Base-by-base conservation (phyloP, 2,797 vertebrate species). In the Hydrolagus colliei region DNA sequence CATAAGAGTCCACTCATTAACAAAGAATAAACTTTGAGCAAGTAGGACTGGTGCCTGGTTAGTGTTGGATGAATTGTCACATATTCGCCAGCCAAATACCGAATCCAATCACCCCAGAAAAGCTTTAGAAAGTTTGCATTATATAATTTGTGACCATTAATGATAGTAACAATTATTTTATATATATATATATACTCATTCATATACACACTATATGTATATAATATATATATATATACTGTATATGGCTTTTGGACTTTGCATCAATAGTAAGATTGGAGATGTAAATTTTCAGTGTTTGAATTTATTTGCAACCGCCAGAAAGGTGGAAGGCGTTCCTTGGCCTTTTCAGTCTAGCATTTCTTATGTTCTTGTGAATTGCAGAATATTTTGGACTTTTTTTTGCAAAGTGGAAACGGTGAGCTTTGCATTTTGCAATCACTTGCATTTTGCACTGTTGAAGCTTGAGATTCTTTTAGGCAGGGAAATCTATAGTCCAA, bases 1-100 rank as follows among this genome's bases (percentile, higher is more conserved):
- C 6, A 1, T 52, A 52, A 52, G 65, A 84, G 68, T 84, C 65
- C 65, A 71, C 65, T 84, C 35, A 67, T 84, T 84, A 84, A 41
- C 32, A 68, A 80, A 68, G 65, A 67, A 18, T 65, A 84, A 67
- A 84, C 62, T 68, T 84, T 84, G 67, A 84, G 68, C 27, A 84
- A 71, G 79, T 84, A 32, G 65, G 63, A 84, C 79, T 84, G 79
- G 79, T 71, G 32, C 27, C 32, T 71, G 65, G 20, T 22, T 18
- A 71, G 65, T 10, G 41, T 71, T 63, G 68, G 79, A 84, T 84
- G 79, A 84, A 71, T 65, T 65, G 68, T 71, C 79, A 84, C 67
- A 84, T 67, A 68, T 84, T 84, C 41, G 68, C 63, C 79, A 84
- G 27, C 79, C 41, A 71, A 84, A 68, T 84, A 84, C 65, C 20